These are phyloP conservation scores for Tichodroma muraria DNA, from an alignment of 2,113 vertebrate genomes.

Conservation along the genomic window DNA sequence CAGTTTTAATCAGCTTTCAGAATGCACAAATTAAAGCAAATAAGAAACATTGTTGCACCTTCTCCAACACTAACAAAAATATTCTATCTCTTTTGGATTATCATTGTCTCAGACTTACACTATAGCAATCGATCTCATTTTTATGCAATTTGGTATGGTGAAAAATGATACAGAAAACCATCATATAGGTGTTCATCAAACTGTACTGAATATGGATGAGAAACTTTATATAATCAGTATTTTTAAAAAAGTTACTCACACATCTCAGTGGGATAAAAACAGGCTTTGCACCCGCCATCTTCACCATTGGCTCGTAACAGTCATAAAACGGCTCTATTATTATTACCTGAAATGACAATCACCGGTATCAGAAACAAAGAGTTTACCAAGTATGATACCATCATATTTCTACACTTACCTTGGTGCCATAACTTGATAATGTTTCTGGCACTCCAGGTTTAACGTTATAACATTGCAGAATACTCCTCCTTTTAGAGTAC, in stretches of 20 bases:
- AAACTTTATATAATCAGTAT: neutral
- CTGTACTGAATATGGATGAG: neutral
- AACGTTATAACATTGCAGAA: neutral
- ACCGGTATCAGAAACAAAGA: neutral
- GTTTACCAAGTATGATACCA: neutral
- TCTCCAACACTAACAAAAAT: neutral
- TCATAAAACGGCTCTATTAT: constrained; percentile 95
- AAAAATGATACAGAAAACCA: neutral
- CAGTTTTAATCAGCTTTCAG: neutral
- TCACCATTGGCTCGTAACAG: constrained; percentile 92
- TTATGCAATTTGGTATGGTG: neutral
- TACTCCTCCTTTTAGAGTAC: neutral
- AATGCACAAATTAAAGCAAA: neutral
- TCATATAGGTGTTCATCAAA: neutral
- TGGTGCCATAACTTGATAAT: neutral
- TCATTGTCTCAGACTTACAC: neutral
- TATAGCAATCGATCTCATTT: neutral
- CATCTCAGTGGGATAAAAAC: constrained; percentile 83
- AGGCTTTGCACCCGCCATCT: constrained; percentile 89
- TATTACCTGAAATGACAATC: constrained; percentile 80
- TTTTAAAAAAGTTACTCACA: constrained; percentile 73
- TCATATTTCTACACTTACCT: neutral
- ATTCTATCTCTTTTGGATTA: neutral
- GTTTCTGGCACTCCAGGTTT: neutral
- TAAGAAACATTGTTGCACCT: neutral